A percentile compares a stretch with the other conserved stretches of the same genome.
These are phyloP conservation scores for Speoplatyrhinus poulsoni DNA, from an alignment of 2,113 vertebrate genomes.

Conservation along the genomic window DNA sequence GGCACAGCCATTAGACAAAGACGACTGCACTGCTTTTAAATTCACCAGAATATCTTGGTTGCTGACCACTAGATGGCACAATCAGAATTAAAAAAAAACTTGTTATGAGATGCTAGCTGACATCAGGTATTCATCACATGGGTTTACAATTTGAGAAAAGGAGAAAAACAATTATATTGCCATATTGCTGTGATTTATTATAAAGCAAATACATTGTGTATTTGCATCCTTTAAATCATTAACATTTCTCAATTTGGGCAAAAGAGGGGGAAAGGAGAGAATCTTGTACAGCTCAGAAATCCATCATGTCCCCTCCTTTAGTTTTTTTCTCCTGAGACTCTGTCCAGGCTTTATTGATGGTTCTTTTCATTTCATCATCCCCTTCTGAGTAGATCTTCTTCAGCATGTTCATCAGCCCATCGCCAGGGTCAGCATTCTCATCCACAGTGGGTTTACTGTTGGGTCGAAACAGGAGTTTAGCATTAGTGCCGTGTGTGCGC, in stretches of 20 bases:
- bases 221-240: no score
- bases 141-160: not conserved
- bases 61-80: no score
- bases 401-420: conserved; percentile 93
- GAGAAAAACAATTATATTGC: not conserved
- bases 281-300: conserved; percentile 74
- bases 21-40: no score
- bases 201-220: no score
- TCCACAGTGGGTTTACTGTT: conserved; percentile 84
- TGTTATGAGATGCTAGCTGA: no score
- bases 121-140: no score
- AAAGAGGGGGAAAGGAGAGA: no score
- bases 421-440: conserved; percentile 85
- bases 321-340: conserved; percentile 95
- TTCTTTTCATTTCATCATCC: conserved; percentile 97
- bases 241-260: no score
- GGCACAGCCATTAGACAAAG: no score
- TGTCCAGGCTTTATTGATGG: conserved; percentile 97
- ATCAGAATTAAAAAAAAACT: no score
- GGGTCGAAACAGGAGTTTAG: not conserved
- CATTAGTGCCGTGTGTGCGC: not conserved
- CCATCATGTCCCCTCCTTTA: conserved; percentile 82
- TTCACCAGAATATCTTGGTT: no score
- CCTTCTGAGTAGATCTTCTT: conserved; percentile 97
- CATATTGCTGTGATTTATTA: not conserved